Conservation (phyloP, 2,113 vertebrate genomes). For the Poeciliopsis retropinna region DNA sequence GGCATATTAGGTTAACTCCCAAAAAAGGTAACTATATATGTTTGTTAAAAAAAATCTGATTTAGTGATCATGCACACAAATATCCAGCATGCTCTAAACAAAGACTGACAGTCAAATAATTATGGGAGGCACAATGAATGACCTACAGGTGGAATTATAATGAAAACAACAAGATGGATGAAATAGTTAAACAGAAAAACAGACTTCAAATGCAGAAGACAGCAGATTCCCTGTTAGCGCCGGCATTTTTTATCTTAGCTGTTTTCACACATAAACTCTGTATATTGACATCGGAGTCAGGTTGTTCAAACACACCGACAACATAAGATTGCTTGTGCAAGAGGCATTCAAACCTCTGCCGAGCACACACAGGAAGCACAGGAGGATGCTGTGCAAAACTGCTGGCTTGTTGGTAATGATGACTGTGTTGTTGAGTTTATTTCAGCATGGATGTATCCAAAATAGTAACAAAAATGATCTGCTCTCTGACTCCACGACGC, state of each 20-base stretch:
- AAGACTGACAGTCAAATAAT: conserved; percentile 11
- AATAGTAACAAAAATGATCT: background rate
- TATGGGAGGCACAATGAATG: conserved; percentile 4
- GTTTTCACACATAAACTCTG: background rate
- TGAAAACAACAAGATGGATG: background rate
- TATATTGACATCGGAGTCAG: conserved; percentile 1
- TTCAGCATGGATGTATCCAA: background rate
- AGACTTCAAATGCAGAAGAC: background rate
- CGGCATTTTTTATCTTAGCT: background rate
- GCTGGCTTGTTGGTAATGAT: background rate
- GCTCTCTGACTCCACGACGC: background rate
- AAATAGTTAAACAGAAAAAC: background rate
- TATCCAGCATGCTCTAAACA: background rate
- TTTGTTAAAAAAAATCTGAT: no score
- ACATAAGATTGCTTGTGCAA: background rate
- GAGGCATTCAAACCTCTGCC: background rate
- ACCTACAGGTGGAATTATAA: conserved; percentile 6
- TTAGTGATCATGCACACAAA: no score
- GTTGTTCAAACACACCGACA: background rate
- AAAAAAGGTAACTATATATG: no score
- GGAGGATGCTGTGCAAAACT: background rate
- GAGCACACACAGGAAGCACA: background rate
- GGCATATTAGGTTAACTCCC: no score
- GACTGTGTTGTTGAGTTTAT: background rate
- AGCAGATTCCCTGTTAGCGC: background rate